These are phyloP conservation scores for Anoplophora glabripennis DNA, from an alignment of 1,140 invertebrate genomes.

Conservation along the genomic window DNA sequence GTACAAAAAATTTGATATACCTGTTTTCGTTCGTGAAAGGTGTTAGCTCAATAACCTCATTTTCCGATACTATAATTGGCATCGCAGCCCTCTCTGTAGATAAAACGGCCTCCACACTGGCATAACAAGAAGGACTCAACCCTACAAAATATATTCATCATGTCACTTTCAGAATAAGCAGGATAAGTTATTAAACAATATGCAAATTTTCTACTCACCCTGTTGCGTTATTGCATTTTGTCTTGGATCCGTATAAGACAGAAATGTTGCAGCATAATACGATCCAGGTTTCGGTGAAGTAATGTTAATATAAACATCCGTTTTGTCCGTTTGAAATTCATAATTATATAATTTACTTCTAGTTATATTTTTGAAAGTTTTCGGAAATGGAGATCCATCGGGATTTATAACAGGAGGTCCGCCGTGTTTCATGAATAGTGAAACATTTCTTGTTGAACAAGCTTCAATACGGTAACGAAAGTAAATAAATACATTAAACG, in stretches of 20 bases:
- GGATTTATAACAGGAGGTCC: conserved; percentile 75
- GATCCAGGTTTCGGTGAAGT: conserved; percentile 67
- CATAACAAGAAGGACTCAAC: conserved; percentile 32
- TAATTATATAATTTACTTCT: conserved; percentile 45
- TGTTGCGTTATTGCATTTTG: conserved; percentile 67
- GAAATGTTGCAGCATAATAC: conserved; percentile 77
- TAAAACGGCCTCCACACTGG: conserved; percentile 32
- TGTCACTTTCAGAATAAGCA: conserved; percentile 6
- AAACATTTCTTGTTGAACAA: conserved; percentile 58
- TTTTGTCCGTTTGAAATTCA: conserved; percentile 53
- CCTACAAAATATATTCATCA: conserved; percentile 32
- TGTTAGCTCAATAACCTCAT: conserved; percentile 16
- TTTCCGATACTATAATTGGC: conserved; percentile 22
- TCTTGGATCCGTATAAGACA: conserved; percentile 69
- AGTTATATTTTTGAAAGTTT: conserved; percentile 58
- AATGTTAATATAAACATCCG: conserved; percentile 54
- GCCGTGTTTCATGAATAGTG: conserved; percentile 67
- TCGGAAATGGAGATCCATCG: conserved; percentile 68
- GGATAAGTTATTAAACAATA: conserved; percentile 1
- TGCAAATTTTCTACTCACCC: conserved; percentile 54
- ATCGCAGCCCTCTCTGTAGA: conserved; percentile 26
- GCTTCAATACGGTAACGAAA: conserved; percentile 46
- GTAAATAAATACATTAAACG: conserved; percentile 34
- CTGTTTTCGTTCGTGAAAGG: conserved; percentile 16
- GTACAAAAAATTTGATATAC: conserved; percentile 51